Evolutionary conservation across 2,113 vertebrate genomes (phyloP).

Genomic region (Leucosticte australis): DNA sequence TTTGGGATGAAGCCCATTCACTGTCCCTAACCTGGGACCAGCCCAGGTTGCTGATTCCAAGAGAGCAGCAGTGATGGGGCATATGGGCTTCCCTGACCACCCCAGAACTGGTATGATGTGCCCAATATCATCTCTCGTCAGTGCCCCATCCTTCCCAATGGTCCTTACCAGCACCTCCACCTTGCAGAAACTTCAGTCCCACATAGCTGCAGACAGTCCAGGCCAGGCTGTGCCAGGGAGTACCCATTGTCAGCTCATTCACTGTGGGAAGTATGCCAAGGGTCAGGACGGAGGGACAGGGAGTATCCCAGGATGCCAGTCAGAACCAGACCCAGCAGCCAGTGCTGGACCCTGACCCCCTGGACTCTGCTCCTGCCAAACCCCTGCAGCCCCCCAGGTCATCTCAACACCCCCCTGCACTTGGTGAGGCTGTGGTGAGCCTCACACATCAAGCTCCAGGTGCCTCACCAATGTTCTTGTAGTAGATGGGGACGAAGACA

Average conservation of each 20-base stretch:
- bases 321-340: not conserved
- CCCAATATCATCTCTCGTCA: not conserved
- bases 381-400: not conserved
- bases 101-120: not conserved
- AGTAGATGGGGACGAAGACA: slow-evolving; percentile 92
- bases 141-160: fast-evolving
- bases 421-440: not conserved
- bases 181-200: slow-evolving; percentile 90
- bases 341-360: not conserved
- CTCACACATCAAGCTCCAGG: not conserved
- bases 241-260: slow-evolving; percentile 79
- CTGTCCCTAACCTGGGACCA: not conserved
- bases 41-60: not conserved
- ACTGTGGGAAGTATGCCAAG: slow-evolving; percentile 70
- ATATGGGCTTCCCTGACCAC: fast-evolving
- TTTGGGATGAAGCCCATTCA: not conserved
- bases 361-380: not conserved
- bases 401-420: not conserved
- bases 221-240: slow-evolving; percentile 81
- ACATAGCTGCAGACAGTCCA: slow-evolving; percentile 85
- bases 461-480: slow-evolving; percentile 88
- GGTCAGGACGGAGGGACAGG: not conserved
- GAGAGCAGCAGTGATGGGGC: not conserved
- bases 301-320: not conserved
- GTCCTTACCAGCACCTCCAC: slow-evolving; percentile 87